A percentile compares a stretch with the other conserved stretches of the same genome.
Conservation (phyloP, 2,113 vertebrate genomes). For the Galeopterus variegatus region DNA sequence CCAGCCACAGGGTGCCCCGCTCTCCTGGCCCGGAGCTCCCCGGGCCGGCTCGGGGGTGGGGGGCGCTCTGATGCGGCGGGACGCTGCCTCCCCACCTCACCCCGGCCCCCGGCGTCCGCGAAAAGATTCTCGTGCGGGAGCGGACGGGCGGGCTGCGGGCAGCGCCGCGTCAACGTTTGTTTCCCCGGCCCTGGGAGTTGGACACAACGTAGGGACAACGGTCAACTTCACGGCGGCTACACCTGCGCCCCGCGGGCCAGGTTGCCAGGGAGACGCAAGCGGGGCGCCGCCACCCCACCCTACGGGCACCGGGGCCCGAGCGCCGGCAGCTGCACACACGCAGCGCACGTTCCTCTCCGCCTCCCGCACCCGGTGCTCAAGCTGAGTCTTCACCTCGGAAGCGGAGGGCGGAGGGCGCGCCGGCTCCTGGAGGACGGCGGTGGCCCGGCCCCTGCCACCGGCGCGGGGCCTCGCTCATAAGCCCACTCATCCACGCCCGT, state of each 20-base stretch:
- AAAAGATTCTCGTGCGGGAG: not conserved
- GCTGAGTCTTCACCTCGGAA: conserved; percentile 65
- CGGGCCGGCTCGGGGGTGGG: not conserved
- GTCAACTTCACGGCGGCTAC: not conserved
- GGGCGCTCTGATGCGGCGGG: too few species aligned
- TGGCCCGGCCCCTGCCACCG: not conserved
- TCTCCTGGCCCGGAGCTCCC: not conserved
- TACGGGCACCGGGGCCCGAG: not conserved
- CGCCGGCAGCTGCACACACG: not conserved
- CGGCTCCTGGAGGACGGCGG: not conserved
- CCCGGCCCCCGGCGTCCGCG: too few species aligned
- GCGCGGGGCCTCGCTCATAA: rapidly evolving
- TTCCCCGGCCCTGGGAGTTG: not conserved
- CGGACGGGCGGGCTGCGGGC: not conserved
- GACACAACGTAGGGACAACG: not conserved
- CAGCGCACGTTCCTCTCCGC: not conserved
- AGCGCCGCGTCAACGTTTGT: not conserved
- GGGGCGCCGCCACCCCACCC: not conserved
- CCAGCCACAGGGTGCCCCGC: not conserved
- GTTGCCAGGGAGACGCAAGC: conserved; percentile 17
- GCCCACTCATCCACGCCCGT: not conserved
- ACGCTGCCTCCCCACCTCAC: not conserved
- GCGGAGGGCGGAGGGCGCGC: not conserved
- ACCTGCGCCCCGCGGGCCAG: not conserved
- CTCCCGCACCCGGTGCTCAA: not conserved